Conservation (phyloP, 2,797 vertebrate genomes). For the Simalia tracyae region DNA sequence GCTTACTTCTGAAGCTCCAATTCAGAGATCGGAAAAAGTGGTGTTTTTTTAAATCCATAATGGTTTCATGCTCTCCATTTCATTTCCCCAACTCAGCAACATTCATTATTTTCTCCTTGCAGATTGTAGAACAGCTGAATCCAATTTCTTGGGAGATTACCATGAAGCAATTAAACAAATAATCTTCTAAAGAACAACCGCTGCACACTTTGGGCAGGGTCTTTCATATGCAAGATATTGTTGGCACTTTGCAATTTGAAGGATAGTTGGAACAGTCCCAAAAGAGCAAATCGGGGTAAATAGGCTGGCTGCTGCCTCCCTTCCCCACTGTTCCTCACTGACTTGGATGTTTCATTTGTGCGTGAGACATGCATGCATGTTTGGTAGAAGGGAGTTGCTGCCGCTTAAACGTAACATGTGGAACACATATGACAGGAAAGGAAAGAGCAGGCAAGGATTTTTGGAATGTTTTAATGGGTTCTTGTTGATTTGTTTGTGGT, state of each 20-base stretch:
- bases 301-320: conserved; percentile 32
- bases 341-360: conserved; percentile 31
- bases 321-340: conserved; percentile 15
- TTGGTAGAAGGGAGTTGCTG: conserved; percentile 44
- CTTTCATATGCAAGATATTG: conserved; percentile 37
- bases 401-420: conserved; percentile 38
- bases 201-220: conserved; percentile 49
- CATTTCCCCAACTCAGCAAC: conserved; percentile 63
- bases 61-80: conserved; percentile 60
- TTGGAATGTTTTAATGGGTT: conserved; percentile 30
- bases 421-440: conserved; percentile 16
- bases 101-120: conserved; percentile 63
- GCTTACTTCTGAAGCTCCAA: conserved; percentile 55
- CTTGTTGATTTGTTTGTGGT: not conserved
- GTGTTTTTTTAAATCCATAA: conserved; percentile 45
- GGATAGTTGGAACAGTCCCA: conserved; percentile 33
- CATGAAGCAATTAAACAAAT: conserved; percentile 65
- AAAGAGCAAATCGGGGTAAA: conserved; percentile 40
- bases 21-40: conserved; percentile 33
- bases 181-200: conserved; percentile 51
- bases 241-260: conserved; percentile 40
- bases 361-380: conserved; percentile 35
- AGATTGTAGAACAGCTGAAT: conserved; percentile 64
- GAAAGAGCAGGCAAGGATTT: conserved; percentile 13
- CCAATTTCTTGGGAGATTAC: conserved; percentile 67